phyloP scores from a whole-genome alignment of 2,797 vertebrate genomes.

The Psittacula derbiana region DNA sequence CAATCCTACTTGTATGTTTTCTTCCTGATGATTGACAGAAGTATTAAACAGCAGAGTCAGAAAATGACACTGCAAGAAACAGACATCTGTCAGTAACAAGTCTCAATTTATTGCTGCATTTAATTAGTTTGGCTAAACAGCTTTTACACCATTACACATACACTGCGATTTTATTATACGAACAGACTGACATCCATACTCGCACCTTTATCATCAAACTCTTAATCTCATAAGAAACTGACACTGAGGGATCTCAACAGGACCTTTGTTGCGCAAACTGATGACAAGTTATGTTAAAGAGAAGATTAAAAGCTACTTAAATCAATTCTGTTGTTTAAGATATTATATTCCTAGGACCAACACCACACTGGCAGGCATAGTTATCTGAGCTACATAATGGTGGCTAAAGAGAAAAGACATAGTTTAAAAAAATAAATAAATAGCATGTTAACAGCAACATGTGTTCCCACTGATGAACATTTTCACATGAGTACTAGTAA shows the following conservation, averaged over 20 bases:
- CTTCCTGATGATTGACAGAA: background rate
- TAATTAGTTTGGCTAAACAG: background rate
- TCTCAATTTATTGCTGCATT: background rate
- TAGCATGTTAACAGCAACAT: background rate
- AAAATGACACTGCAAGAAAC: background rate
- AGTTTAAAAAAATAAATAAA: background rate
- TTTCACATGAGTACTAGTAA: background rate
- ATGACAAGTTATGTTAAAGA: background rate
- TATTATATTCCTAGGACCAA: background rate
- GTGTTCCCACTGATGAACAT: background rate
- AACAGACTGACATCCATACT: background rate
- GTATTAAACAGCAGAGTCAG: background rate
- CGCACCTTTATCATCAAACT: background rate
- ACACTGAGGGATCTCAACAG: background rate
- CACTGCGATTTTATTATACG: background rate
- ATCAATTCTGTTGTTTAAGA: background rate
- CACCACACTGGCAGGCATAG: background rate
- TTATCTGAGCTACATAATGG: background rate
- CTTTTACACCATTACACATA: background rate
- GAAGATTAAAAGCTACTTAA: background rate
- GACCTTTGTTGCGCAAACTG: background rate
- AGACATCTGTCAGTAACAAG: conserved; percentile 3
- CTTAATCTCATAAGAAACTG: background rate
- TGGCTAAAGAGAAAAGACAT: background rate
- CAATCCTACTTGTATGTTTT: background rate